phyloP scores from a whole-genome alignment of 1,140 invertebrate genomes.

The Eupristina koningsbergeri region DNA sequence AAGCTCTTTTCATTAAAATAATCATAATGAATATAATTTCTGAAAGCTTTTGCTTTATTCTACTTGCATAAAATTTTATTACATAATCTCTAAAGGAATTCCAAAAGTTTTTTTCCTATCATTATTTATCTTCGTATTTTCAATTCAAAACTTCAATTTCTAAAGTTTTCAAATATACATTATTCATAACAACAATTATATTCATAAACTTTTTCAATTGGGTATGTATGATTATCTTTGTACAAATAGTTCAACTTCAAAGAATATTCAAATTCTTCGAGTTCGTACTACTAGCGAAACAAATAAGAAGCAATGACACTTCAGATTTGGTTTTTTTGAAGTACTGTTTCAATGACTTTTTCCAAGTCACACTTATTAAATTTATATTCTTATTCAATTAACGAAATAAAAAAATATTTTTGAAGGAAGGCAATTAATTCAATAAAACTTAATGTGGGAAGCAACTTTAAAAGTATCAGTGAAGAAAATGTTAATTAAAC shows the following conservation, averaged over 20 bases:
- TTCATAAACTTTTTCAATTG: no score
- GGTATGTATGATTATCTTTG: no score
- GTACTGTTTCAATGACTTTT: neutral
- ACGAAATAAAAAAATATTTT: constrained; percentile 1
- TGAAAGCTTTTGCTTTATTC: neutral
- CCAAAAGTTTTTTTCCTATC: neutral
- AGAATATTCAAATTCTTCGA: no score
- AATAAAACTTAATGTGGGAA: neutral
- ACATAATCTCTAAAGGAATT: neutral
- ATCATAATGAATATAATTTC: neutral
- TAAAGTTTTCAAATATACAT: no score
- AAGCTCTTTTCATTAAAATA: neutral
- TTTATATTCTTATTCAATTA: neutral
- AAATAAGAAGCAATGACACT: neutral
- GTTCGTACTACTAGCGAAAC: no score
- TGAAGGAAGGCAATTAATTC: neutral
- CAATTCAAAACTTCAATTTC: neutral
- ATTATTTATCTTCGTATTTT: neutral
- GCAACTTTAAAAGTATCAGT: neutral
- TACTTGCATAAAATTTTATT: neutral
- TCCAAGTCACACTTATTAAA: neutral
- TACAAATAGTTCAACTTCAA: no score
- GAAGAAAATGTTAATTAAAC: constrained; percentile 1
- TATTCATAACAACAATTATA: no score
- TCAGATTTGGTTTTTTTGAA: neutral